phyloP scores from a whole-genome alignment of 92 coral and sea anemone genomes.

The Epizoanthus illoricatus region DNA sequence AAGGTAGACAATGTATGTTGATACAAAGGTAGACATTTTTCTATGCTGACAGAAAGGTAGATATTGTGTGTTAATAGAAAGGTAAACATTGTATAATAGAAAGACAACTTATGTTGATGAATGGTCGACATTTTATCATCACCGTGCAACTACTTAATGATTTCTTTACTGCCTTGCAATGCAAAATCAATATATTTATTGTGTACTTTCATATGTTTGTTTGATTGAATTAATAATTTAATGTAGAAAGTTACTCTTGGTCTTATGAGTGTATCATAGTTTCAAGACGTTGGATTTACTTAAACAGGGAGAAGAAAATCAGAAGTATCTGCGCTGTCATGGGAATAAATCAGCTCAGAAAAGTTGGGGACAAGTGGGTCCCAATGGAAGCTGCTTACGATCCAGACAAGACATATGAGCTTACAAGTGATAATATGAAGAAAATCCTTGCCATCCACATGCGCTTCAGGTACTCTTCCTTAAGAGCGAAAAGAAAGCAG shows the following conservation, averaged over 20 bases:
- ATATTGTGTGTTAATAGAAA: background rate
- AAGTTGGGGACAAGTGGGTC: conserved; percentile 4
- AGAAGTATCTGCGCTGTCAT: conserved; percentile 57
- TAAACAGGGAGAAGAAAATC: conserved; percentile 47
- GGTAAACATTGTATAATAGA: background rate
- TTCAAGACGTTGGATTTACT: background rate
- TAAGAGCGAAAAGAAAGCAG: background rate
- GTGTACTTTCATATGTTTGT: too few relatives aligned
- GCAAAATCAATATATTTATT: too few relatives aligned
- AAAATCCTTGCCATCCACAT: conserved; percentile 90
- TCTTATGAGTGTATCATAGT: too few relatives aligned
- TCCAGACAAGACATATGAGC: conserved; percentile 76
- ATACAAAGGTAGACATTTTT: background rate
- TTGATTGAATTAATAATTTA: too few relatives aligned
- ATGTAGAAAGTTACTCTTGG: too few relatives aligned
- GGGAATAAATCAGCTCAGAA: conserved; percentile 43
- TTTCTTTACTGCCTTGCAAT: too few relatives aligned
- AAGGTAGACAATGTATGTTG: background rate
- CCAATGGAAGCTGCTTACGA: conserved; percentile 18
- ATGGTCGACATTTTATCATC: too few relatives aligned
- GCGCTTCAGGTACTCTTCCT: conserved; percentile 76
- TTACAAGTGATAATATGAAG: conserved; percentile 85
- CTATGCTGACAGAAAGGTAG: background rate
- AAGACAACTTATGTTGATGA: too few relatives aligned
- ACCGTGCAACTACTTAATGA: too few relatives aligned